Percentiles rank a stretch among this genome's conserved stretches.
Evolutionary conservation across 2,888 invertebrate species (phyloP).

Genomic region (Sminthurinus aureus): DNA sequence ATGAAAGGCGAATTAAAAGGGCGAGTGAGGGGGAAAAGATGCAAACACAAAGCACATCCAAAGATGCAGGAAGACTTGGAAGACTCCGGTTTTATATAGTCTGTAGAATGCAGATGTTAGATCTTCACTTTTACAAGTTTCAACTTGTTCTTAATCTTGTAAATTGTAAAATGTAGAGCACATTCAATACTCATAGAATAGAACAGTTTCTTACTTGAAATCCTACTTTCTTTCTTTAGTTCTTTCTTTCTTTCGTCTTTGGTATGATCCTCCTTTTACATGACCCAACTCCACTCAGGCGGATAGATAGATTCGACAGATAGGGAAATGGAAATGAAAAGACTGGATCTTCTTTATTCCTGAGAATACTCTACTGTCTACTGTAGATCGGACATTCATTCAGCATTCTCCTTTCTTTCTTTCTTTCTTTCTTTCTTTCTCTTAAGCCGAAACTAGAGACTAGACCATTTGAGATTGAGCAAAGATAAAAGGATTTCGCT

Average conservation of each 20-base stretch:
- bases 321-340: too few relatives aligned
- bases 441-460: not conserved
- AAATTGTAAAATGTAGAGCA: not conserved
- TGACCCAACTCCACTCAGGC: too few relatives aligned
- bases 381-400: too few relatives aligned
- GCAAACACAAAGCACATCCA: not conserved
- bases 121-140: constrained; percentile 2
- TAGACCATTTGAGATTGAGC: constrained; percentile 24
- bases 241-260: not conserved
- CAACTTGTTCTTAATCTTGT: constrained; percentile 7
- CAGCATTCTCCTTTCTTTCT: not conserved
- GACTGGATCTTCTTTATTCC: too few relatives aligned
- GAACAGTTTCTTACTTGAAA: too few relatives aligned
- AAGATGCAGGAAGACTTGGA: not conserved
- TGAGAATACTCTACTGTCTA: too few relatives aligned
- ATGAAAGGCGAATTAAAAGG: constrained; percentile 30
- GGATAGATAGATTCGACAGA: too few relatives aligned
- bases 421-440: not conserved
- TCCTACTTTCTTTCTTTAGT: not conserved
- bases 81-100: constrained; percentile 6
- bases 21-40: not conserved
- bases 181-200: too few relatives aligned
- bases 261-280: too few relatives aligned
- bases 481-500: constrained; percentile 32
- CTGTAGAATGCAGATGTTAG: too few relatives aligned